phyloP scores from a whole-genome alignment of 2,113 vertebrate genomes.

The Otocyon megalotis region DNA sequence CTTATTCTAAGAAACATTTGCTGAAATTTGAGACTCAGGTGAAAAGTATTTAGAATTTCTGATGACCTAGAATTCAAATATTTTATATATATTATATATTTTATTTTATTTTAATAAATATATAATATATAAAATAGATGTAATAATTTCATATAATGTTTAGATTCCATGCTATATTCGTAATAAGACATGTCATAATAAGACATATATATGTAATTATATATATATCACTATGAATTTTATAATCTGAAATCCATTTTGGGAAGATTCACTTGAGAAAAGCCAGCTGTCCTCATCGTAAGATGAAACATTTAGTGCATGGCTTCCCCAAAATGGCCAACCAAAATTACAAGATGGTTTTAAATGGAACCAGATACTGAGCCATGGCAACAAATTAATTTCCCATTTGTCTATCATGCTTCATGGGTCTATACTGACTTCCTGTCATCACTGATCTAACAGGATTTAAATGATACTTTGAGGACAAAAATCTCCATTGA shows the following conservation, averaged over 20 bases:
- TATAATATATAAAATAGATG: neutral
- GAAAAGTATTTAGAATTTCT: neutral
- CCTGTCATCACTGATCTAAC: conserved; percentile 61
- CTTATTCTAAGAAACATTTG: conserved; percentile 36
- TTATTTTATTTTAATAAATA: neutral
- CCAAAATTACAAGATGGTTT: neutral
- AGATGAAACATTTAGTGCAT: neutral
- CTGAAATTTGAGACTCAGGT: neutral
- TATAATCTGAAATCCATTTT: conserved; percentile 2
- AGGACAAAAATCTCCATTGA: conserved; percentile 68
- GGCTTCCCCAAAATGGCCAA: neutral
- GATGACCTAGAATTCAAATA: neutral
- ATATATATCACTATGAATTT: neutral
- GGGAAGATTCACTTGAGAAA: neutral
- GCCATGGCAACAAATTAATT: conserved; percentile 47
- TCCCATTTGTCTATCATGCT: conserved; percentile 43
- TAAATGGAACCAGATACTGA: neutral
- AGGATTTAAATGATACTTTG: conserved; percentile 72
- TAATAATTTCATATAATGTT: neutral
- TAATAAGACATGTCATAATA: neutral
- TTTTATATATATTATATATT: neutral
- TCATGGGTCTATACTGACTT: conserved; percentile 55
- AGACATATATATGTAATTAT: neutral
- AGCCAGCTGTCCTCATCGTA: neutral
- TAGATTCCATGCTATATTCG: neutral